Evolutionary conservation across 2,113 vertebrate genomes (phyloP).

Genomic region (Xiphophorus maculatus): DNA sequence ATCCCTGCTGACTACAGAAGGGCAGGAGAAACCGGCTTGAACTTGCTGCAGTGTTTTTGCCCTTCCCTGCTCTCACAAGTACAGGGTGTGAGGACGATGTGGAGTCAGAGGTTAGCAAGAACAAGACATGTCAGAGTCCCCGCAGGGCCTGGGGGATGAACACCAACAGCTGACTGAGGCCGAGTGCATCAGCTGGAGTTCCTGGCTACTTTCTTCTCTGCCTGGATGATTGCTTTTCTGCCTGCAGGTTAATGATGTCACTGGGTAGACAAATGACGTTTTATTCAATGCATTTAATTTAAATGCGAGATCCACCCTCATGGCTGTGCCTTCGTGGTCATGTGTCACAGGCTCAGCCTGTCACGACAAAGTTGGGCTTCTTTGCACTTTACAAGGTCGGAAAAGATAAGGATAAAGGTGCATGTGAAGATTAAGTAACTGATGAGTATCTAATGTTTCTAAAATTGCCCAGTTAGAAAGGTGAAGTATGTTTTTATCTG

Average conservation of each 20-base stretch:
- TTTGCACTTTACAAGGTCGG: constrained; percentile 89
- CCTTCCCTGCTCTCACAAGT: constrained; percentile 49
- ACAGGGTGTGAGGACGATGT: constrained; percentile 53
- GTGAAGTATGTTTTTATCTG: too few relatives aligned
- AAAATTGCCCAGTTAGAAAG: too few relatives aligned
- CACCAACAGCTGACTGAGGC: constrained; percentile 64
- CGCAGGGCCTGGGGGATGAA: constrained; percentile 53
- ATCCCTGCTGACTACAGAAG: constrained; percentile 38
- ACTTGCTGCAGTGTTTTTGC: constrained; percentile 48
- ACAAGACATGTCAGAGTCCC: constrained; percentile 43
- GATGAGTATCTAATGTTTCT: too few relatives aligned
- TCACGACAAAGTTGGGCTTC: constrained; percentile 85
- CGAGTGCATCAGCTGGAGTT: constrained; percentile 40
- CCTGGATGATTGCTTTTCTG: neutral
- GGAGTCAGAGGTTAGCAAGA: constrained; percentile 41
- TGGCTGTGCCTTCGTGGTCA: constrained; percentile 39
- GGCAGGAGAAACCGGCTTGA: constrained; percentile 71
- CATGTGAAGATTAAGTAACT: too few relatives aligned
- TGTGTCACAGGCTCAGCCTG: constrained; percentile 84
- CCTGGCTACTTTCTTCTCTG: neutral
- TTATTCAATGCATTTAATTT: neutral
- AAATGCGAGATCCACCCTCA: neutral
- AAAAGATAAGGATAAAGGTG: neutral
- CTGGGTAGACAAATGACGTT: neutral
- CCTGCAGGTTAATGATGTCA: neutral